Evolutionary conservation across 2,888 invertebrate species (phyloP).

Genomic region (Neria commutata): DNA sequence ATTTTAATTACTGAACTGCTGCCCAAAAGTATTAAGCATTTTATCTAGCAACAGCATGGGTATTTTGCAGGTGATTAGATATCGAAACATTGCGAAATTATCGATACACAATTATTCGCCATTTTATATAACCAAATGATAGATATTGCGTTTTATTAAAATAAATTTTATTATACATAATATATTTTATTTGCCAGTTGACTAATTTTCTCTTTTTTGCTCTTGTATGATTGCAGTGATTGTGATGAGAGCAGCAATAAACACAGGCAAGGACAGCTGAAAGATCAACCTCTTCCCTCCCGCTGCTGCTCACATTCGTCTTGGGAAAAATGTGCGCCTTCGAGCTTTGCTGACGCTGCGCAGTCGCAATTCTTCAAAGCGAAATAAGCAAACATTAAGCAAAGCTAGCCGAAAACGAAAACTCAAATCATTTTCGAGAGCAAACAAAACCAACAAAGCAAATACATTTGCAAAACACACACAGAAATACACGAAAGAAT

Average conservation of each 20-base stretch:
- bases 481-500: no score
- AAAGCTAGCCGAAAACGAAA: background rate
- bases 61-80: no score
- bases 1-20: no score
- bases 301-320: background rate
- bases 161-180: no score
- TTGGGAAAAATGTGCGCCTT: slow-evolving; percentile 14
- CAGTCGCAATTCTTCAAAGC: slow-evolving; percentile 17
- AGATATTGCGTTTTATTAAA: no score
- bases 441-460: slow-evolving; percentile 3
- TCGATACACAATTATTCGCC: no score
- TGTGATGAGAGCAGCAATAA: slow-evolving; percentile 16
- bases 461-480: background rate
- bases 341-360: slow-evolving; percentile 25
- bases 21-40: no score
- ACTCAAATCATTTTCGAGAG: background rate
- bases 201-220: background rate
- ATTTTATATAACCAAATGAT: no score
- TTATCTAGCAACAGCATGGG: no score
- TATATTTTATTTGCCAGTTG: no score
- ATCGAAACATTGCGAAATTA: no score
- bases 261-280: slow-evolving; percentile 17
- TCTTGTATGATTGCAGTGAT: slow-evolving; percentile 15
- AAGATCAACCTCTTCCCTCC: background rate
- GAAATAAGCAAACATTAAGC: background rate